A percentile compares a stretch with the other conserved stretches of the same genome.
Conservation (phyloP, 2,888 invertebrate species). For the Diadromus collaris region DNA sequence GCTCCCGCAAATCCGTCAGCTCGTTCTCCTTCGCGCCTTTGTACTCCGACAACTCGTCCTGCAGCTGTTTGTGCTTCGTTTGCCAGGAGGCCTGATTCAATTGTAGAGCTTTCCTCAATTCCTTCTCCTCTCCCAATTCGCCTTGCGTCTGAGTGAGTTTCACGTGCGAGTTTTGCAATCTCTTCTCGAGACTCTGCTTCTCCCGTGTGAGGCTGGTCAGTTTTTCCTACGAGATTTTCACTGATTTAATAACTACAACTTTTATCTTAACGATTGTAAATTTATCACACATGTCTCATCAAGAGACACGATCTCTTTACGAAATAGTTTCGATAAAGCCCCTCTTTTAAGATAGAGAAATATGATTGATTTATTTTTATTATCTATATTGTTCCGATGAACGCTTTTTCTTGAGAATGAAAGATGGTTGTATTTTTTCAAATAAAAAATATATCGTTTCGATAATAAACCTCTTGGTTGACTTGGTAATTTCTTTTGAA, state of each 20-base stretch:
- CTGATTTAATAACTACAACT: neutral
- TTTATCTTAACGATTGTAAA: neutral
- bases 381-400: too few species aligned
- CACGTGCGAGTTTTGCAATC: constrained; percentile 83
- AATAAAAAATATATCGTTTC: too few species aligned
- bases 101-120: constrained; percentile 89
- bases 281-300: too few species aligned
- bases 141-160: constrained; percentile 86
- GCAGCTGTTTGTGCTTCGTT: constrained; percentile 79
- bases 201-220: constrained; percentile 83
- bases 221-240: constrained; percentile 79
- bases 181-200: constrained; percentile 87
- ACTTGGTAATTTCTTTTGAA: too few species aligned
- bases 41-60: constrained; percentile 75
- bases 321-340: too few species aligned
- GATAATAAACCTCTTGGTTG: too few species aligned
- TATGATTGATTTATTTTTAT: neutral
- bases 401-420: too few species aligned
- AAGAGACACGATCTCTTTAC: too few species aligned
- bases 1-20: constrained; percentile 93
- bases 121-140: constrained; percentile 92
- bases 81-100: constrained; percentile 90
- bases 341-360: neutral
- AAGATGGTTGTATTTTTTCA: too few species aligned
- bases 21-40: constrained; percentile 82